Base-by-base conservation (phyloP, 2,113 vertebrate species). In the Chaetodon auriga region DNA sequence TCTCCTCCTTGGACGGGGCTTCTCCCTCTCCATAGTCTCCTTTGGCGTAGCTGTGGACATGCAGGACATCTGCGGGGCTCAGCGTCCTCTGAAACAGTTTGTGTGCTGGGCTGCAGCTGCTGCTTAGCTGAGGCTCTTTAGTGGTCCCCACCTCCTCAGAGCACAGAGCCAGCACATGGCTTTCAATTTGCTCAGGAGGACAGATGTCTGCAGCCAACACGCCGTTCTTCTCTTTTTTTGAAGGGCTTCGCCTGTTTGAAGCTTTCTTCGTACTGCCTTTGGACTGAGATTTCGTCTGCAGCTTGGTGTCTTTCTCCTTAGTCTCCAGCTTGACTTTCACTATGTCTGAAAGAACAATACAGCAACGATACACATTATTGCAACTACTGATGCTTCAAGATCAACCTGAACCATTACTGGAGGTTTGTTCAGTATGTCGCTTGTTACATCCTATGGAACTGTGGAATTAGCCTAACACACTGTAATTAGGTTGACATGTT, bases 11-110 rank as follows among this genome's bases (percentile, higher is more conserved):
- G 64, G 43, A n/a, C 5, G 18, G 63, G 7, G 63, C 25, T 0
- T 95, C 94, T 15, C 84, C 87, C 30, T 92, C 94, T 0, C 92
- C 91, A 49, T 95, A 96, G 86, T 97, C 96, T 66, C 96, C 97
- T 91, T 92, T 97, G 48, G 97, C 96, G 0, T 97, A 99, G 94
- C 97, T 97, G 86, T 99, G 97, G 3, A 97, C 97, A 0, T 97
- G 96, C 58, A 97, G 93, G 63, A 96, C 95, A 21, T 97, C 95
- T 0, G 95, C 94, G 0, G 96, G 96, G 69, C 96, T 96, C 62
- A 96, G 93, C 14, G 93, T 95, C 87, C 89, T 95, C 86, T 96
- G 96, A 36, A 96, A 95, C 64, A 95, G 58, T 16, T 75, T 90
- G 61, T 96, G 95, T 1, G 88, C 90, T 0, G 89, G 78, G 30